Conservation (phyloP, 2,888 invertebrate species). For the Choreutis nemorana region DNA sequence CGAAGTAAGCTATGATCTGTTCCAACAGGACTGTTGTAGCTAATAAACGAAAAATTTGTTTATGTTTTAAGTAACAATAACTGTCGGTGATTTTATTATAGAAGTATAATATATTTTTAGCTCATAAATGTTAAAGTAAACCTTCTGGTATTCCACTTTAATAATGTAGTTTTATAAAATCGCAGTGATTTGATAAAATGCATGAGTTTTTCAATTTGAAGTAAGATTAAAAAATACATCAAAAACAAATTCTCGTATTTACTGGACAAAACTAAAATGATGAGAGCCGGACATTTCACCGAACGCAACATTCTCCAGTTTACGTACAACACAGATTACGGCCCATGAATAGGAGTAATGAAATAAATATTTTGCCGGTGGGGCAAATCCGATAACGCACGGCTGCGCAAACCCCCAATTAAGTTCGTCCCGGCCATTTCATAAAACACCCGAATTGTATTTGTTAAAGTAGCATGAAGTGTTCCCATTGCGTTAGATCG, state of each 20-base stretch:
- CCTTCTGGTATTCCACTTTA: not conserved
- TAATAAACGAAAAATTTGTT: too few relatives aligned
- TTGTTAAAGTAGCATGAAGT: conserved; percentile 42
- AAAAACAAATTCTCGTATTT: not conserved
- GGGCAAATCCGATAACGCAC: conserved; percentile 53
- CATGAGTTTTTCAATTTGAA: not conserved
- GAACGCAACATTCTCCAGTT: conserved; percentile 11
- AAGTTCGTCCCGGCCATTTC: conserved; percentile 43
- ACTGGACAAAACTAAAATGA: not conserved
- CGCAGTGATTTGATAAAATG: too few relatives aligned
- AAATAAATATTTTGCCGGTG: conserved; percentile 66
- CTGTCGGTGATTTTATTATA: too few relatives aligned
- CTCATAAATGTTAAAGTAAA: not conserved
- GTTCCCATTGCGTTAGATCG: conserved; percentile 37
- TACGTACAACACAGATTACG: conserved; percentile 49
- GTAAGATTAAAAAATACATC: too few relatives aligned
- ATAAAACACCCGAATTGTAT: conserved; percentile 48
- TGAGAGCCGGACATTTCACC: not conserved
- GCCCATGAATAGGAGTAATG: conserved; percentile 63
- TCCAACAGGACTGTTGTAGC: too few relatives aligned
- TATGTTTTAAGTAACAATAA: too few relatives aligned
- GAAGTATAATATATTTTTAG: not conserved
- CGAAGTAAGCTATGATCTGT: conserved; percentile 63
- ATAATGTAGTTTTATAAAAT: not conserved
- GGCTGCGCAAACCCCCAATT: conserved; percentile 52